Evolutionary conservation across 2,888 invertebrate species (phyloP), one percentile per base, ranked within the genome.

Genomic region (Eupithecia abbreviata): DNA sequence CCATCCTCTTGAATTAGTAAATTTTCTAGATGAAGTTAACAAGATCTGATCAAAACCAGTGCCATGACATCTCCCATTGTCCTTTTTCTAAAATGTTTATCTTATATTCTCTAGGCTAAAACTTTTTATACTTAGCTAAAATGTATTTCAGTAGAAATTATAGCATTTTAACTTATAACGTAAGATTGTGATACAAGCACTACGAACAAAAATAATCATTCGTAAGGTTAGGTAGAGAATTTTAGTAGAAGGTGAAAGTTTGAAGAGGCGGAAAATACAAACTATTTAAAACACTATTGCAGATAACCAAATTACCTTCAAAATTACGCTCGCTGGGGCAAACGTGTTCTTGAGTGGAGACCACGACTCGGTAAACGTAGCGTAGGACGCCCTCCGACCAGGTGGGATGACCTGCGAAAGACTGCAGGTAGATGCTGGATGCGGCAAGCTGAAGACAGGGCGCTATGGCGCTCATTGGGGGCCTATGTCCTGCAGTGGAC

Each of bases 21-120:
- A 76, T 72, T 75, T 78, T 77, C 71, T 75, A 78, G 80, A 82
- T 81, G 82, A 74, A 68, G 55, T 66, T 47, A 72, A 51, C 77
- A 75, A 80, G 80, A 82, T 82, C 82, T 82, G 80, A 83, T 71
- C 79, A 81, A 75, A 79, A 70, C 75, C 76, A 82, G 82, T 84
- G 82, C 83, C 81, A 84, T 82, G 81, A 83, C 80, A 76, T 68
- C 75, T 77, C 62, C 75, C 51, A 71, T 77, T 43, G 71, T 77
- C 80, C 76, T 77, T 80, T 76, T 80, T 79, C 45, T 77, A 70
- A 73, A 79, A 43, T 69, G 6, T 78, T 75, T 77, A 75, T 75
- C 71, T 62, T 76, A n/a, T 73, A 73, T 73, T 75, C 41, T 72
- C 62, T 77, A 75, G 71, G 55, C 47, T 71, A 69, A 69, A 79